Evolutionary conservation across 2,888 invertebrate species (phyloP), one percentile per base, ranked within the genome.

Genomic region (Tiphia femorata): DNA sequence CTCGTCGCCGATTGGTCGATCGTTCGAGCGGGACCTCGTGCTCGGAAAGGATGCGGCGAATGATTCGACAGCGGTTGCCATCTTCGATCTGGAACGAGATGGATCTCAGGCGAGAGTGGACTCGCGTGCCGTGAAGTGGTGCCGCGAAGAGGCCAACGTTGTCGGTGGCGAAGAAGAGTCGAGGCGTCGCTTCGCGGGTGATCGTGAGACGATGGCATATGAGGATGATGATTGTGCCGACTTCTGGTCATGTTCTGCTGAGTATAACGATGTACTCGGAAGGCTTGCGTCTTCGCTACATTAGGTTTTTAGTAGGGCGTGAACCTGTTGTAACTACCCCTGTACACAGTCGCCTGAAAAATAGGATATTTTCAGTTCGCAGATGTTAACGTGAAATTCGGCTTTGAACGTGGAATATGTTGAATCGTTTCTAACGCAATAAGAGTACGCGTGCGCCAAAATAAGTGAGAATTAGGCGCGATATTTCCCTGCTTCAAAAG

Each of bases 251-350:
- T 78, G 78, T 78, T 76, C 70, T 75, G 73, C 70, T 71, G 76
- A 75, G 72, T 75, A 70, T 73, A 70, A 70, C 70, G 70, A 52
- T 67, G 70, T 66, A 60, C 81, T 69, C 73, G 70, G 73, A 73
- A 74, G 70, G 70, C 70, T 72, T 69, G 67, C 40, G 66, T 58
- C 17, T 10, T 17, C 56, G 16, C 42, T 66, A 40, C 51, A 40
- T 64, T 37, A 52, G 37, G 68, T 73, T 73, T 84, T 89, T 89
- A 96, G 86, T 96, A 96, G 80, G 96, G 96, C 85, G 96, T 91
- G 86, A 96, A 96, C 86, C 96, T 91, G 88, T 95, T 96, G 90
- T 95, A 96, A 77, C 95, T 93, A 85, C 95, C 93, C 86, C 96
- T 91, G 86, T 96, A 96, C 78, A 96, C 93, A 72, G 95, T 94